A percentile compares a stretch with the other conserved stretches of the same genome.
These are phyloP conservation scores for Malurus melanocephalus DNA, from an alignment of 2,113 vertebrate genomes.

Conservation along the genomic window DNA sequence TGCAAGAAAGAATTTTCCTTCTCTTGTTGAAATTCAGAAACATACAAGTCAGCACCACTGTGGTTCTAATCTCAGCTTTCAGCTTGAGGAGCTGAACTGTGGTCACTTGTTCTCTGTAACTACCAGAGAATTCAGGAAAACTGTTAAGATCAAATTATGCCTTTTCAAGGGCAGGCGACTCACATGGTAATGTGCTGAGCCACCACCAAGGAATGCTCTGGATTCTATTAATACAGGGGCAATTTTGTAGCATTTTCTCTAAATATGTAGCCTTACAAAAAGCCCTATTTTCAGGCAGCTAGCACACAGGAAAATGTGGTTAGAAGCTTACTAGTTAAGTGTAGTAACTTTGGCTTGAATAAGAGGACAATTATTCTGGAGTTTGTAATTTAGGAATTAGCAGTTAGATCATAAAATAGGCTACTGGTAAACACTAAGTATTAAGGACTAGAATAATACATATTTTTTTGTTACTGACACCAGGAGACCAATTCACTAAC, in stretches of 20 bases:
- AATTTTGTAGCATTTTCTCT: conserved; percentile 45
- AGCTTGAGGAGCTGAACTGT: conserved; percentile 61
- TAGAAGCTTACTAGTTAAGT: conserved; percentile 20
- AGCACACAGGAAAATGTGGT: conserved; percentile 43
- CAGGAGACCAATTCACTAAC: neutral
- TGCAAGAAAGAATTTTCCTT: conserved; percentile 26
- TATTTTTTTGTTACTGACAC: neutral
- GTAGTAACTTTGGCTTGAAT: conserved; percentile 36
- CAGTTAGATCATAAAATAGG: conserved; percentile 38
- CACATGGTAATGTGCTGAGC: conserved; percentile 53
- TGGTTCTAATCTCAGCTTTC: conserved; percentile 62
- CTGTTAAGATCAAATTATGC: conserved; percentile 65
- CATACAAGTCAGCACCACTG: conserved; percentile 44
- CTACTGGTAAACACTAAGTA: neutral
- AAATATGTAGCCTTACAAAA: conserved; percentile 49
- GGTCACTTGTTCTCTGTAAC: conserved; percentile 64
- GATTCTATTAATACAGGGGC: conserved; percentile 69
- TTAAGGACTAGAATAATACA: neutral
- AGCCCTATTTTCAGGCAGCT: conserved; percentile 44
- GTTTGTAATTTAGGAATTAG: conserved; percentile 50
- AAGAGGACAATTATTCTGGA: conserved; percentile 31
- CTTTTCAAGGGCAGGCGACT: conserved; percentile 60
- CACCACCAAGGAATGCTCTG: conserved; percentile 70
- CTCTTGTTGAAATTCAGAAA: conserved; percentile 46
- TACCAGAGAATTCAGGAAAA: conserved; percentile 68